Conservation (phyloP, 2,113 vertebrate species). For the Lepus timidus region DNA sequence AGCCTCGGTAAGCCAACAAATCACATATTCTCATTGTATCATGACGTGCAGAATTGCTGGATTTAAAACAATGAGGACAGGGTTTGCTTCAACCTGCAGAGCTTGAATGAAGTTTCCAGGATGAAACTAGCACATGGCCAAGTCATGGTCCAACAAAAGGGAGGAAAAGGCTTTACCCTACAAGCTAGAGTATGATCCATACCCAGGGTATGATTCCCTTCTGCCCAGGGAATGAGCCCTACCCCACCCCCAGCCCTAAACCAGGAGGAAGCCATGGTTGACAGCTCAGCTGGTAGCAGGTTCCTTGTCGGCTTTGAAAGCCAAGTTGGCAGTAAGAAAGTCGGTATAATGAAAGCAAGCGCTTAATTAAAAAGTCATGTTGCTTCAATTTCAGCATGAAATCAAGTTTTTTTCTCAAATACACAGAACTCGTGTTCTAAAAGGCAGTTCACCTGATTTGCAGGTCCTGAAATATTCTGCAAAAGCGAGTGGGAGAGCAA, state of each 20-base stretch:
- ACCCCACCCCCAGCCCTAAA: fast-evolving
- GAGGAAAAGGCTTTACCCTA: neutral
- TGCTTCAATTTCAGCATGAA: conserved; percentile 32
- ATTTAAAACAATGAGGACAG: neutral
- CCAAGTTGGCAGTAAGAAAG: neutral
- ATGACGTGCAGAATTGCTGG: neutral
- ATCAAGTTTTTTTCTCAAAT: neutral
- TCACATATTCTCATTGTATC: neutral
- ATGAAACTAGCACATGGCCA: neutral
- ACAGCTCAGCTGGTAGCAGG: neutral
- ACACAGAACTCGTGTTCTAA: neutral
- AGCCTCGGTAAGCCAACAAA: neutral
- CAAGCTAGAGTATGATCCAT: neutral
- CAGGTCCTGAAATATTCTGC: neutral
- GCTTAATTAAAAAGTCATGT: neutral
- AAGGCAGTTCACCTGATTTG: conserved; percentile 23
- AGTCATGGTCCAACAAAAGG: neutral
- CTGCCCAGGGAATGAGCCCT: neutral
- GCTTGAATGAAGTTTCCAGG: conserved; percentile 25
- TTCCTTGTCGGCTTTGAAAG: neutral
- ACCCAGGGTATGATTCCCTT: neutral
- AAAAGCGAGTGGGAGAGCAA: neutral
- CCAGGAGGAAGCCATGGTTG: neutral
- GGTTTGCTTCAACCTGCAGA: neutral
- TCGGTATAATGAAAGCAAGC: neutral